Evolutionary conservation across 2,113 vertebrate species (phyloP).

Genomic region (Onychostruthus taczanowskii): DNA sequence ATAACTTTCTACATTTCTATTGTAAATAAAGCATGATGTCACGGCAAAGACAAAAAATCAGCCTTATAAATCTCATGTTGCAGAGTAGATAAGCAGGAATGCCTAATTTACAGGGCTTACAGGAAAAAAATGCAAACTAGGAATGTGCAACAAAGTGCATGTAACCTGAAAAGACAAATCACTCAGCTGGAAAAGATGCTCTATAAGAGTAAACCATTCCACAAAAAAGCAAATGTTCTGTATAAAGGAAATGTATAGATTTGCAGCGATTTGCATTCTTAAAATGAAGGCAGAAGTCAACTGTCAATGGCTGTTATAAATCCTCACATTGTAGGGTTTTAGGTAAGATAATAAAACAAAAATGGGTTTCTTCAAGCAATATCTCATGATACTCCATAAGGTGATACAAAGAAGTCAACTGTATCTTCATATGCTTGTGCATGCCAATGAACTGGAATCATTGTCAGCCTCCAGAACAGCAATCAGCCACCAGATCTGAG

Average conservation of each 20-base stretch:
- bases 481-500: not conserved
- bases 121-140: not conserved
- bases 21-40: not conserved
- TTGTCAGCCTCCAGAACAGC: not conserved
- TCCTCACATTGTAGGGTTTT: not conserved
- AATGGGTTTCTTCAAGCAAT: not conserved
- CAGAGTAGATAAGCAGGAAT: not conserved
- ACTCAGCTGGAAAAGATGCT: not conserved
- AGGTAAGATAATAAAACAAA: not conserved
- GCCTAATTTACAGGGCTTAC: not conserved
- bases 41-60: not conserved
- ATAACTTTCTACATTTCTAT: not conserved
- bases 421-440: not conserved
- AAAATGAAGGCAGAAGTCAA: not conserved
- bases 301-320: not conserved
- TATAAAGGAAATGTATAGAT: not conserved
- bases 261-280: not conserved
- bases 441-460: not conserved
- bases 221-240: not conserved
- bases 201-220: not conserved
- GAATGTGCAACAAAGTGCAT: conserved; percentile 18
- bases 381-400: not conserved
- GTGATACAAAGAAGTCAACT: not conserved
- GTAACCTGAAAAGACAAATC: conserved; percentile 46
- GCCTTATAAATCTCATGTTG: not conserved